Evolutionary conservation across 2,113 vertebrate genomes (phyloP).

Genomic region (Pterocles gutturalis): DNA sequence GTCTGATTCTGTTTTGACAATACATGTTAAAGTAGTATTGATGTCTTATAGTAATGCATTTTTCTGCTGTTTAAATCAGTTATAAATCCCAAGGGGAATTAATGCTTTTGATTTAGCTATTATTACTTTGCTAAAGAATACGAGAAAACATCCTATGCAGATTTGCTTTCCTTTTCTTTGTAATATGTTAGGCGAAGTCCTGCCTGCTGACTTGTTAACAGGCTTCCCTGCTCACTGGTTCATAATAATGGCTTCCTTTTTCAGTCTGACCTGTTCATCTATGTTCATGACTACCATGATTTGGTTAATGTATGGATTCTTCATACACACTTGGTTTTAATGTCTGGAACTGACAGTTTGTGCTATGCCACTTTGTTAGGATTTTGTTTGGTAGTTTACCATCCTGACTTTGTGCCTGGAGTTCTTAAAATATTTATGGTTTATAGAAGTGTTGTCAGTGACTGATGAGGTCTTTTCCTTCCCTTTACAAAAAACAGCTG

Average conservation of each 20-base stretch:
- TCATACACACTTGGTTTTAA: background rate
- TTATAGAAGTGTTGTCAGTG: background rate
- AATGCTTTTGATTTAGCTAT: background rate
- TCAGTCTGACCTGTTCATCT: background rate
- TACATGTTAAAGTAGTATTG: background rate
- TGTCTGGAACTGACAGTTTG: background rate
- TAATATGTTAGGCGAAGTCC: background rate
- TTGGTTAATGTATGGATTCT: background rate
- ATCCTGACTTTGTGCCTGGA: background rate
- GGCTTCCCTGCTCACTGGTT: background rate
- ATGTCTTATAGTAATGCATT: background rate
- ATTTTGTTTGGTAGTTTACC: background rate
- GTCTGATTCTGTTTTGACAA: background rate
- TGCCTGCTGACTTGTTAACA: background rate
- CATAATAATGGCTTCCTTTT: background rate
- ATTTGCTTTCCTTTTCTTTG: background rate
- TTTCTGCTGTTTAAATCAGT: background rate
- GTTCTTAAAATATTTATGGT: background rate
- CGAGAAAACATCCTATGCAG: background rate
- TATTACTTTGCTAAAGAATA: background rate
- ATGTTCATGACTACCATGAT: fast-evolving
- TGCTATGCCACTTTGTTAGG: background rate
- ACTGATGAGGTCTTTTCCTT: background rate
- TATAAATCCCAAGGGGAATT: background rate
- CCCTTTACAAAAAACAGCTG: background rate